Conservation (phyloP, 2,888 invertebrate species). For the Lasioglossum lativentre region DNA sequence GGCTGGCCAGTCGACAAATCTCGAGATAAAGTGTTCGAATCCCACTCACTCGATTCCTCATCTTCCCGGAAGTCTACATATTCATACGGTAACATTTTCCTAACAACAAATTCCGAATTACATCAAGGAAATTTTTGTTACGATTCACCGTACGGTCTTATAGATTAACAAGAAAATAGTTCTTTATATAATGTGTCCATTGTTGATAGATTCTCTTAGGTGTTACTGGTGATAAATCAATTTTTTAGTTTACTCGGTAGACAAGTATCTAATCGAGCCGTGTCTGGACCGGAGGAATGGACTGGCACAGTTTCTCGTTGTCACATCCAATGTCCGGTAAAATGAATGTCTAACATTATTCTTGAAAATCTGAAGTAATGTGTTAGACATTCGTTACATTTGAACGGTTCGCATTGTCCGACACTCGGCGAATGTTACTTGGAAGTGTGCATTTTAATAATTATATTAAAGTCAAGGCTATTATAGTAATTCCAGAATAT, state of each 20-base stretch:
- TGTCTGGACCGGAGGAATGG: background rate
- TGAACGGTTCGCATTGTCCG: background rate
- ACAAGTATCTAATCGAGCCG: background rate
- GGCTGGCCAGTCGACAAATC: conserved; percentile 7
- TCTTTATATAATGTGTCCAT: background rate
- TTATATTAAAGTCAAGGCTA: too few species aligned
- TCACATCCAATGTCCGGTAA: background rate
- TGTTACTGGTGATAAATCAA: background rate
- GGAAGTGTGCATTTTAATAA: background rate
- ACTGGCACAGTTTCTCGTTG: conserved; percentile 11
- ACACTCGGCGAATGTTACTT: background rate
- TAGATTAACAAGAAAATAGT: background rate
- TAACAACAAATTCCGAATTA: background rate
- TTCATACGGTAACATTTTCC: background rate
- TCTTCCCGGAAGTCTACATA: background rate
- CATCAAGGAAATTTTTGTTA: background rate
- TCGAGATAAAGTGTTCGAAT: conserved; percentile 7
- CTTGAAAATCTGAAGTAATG: conserved; percentile 7
- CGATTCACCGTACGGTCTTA: too few species aligned
- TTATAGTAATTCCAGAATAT: background rate
- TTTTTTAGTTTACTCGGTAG: background rate
- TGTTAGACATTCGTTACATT: background rate
- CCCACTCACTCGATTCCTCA: background rate
- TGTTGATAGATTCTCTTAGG: background rate
- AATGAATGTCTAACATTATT: conserved; percentile 11